Evolutionary conservation across 2,888 invertebrate genomes (phyloP).

Genomic region (Celastrina argiolus): DNA sequence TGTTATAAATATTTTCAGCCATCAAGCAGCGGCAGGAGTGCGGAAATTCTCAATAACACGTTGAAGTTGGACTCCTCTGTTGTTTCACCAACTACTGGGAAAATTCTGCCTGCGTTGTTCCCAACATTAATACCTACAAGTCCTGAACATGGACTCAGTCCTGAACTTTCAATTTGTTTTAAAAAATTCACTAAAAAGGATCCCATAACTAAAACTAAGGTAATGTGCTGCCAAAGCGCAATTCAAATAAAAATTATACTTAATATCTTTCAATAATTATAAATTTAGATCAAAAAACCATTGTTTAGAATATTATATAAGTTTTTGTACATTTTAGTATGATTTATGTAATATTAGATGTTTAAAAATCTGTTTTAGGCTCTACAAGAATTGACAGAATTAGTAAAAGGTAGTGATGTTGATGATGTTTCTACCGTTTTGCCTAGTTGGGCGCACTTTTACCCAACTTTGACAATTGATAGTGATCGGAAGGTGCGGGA

Average conservation of each 20-base stretch:
- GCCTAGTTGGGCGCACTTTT: conserved; percentile 90
- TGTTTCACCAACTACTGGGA: conserved; percentile 33
- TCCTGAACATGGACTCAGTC: conserved; percentile 83
- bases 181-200: conserved; percentile 95
- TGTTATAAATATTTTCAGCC: conserved; percentile 79
- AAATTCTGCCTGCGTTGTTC: conserved; percentile 50
- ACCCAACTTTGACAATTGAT: conserved; percentile 86
- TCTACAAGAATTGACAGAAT: conserved; percentile 86
- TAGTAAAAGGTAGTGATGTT: conserved; percentile 81
- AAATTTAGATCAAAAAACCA: not conserved
- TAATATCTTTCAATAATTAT: not conserved
- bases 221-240: conserved; percentile 43
- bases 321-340: not conserved
- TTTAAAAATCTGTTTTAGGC: conserved; percentile 72
- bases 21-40: conserved; percentile 93
- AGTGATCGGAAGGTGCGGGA: conserved; percentile 91
- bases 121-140: conserved; percentile 57
- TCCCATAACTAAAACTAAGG: conserved; percentile 92
- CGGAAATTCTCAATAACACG: conserved; percentile 84
- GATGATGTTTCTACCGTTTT: conserved; percentile 84
- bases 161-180: conserved; percentile 86
- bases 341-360: not conserved
- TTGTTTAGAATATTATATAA: not conserved
- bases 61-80: conserved; percentile 38
- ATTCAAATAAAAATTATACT: not conserved